These are phyloP conservation scores for Paralvinella palmiformis DNA, from an alignment of 1,140 invertebrate species.

Conservation along the genomic window DNA sequence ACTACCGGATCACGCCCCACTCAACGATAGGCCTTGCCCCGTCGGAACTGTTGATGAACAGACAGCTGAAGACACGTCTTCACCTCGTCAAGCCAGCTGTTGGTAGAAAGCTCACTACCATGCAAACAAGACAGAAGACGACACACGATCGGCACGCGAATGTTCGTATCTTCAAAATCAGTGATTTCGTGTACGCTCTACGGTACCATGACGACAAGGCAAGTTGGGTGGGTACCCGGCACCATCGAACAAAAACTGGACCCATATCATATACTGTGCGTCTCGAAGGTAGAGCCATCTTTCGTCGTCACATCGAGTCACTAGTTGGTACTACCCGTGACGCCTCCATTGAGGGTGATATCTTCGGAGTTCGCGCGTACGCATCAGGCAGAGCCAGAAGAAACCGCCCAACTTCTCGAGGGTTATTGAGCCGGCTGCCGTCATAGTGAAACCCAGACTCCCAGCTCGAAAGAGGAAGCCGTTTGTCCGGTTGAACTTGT, in stretches of 20 bases:
- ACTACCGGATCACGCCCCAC: background rate
- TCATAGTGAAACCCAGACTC: background rate
- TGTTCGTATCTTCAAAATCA: background rate
- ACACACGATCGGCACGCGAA: background rate
- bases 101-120: background rate
- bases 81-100: too few species aligned
- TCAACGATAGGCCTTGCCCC: background rate
- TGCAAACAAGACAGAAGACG: background rate
- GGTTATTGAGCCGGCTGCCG: too few species aligned
- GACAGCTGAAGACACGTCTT: too few species aligned
- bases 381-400: too few species aligned
- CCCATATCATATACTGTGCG: background rate
- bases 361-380: too few species aligned
- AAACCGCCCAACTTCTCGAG: too few species aligned
- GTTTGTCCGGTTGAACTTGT: background rate
- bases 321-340: background rate
- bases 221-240: background rate
- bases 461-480: background rate
- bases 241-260: background rate
- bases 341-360: too few species aligned
- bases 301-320: conserved; percentile 5
- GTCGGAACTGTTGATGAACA: background rate
- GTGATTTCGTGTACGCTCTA: background rate
- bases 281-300: background rate
- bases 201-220: background rate